phyloP scores from a whole-genome alignment of 2,888 invertebrate genomes.

The Lingula anatina region DNA sequence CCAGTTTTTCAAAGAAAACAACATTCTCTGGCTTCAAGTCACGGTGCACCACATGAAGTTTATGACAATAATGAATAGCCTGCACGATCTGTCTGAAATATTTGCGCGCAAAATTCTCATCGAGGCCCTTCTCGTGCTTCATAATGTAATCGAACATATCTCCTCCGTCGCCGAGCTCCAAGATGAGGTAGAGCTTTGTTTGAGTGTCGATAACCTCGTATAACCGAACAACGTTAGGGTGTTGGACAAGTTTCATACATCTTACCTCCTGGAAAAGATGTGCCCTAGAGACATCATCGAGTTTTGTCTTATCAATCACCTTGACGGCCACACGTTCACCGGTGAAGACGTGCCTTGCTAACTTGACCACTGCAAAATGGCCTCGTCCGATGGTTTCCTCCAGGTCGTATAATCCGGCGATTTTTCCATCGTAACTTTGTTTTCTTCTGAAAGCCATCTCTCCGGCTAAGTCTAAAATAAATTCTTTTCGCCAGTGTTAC shows the following conservation, averaged over 20 bases:
- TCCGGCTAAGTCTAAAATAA: no score
- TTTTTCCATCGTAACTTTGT: constrained; percentile 43
- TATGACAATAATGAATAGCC: constrained; percentile 96
- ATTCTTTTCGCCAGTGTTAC: no score
- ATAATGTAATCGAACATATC: constrained; percentile 98
- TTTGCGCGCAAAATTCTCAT: constrained; percentile 59
- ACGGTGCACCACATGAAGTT: constrained; percentile 79
- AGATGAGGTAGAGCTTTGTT: constrained; percentile 81
- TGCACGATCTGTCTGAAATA: constrained; percentile 96
- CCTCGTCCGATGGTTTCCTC: constrained; percentile 96
- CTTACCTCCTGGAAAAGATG: constrained; percentile 77
- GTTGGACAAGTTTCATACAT: constrained; percentile 98
- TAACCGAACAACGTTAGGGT: constrained; percentile 94
- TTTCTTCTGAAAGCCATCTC: constrained; percentile 29
- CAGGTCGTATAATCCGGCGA: constrained; percentile 85
- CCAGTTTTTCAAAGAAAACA: constrained; percentile 95
- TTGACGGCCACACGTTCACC: constrained; percentile 97
- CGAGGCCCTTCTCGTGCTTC: constrained; percentile 80
- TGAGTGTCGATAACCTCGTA: constrained; percentile 99
- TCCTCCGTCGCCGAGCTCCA: constrained; percentile 96
- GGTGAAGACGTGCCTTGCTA: constrained; percentile 97
- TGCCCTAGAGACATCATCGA: constrained; percentile 91
- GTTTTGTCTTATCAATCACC: constrained; percentile 95
- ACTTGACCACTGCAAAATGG: constrained; percentile 97
- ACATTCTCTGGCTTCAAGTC: constrained; percentile 99